Base-by-base conservation (phyloP, 1,140 invertebrate species). In the Drosophila bocqueti region DNA sequence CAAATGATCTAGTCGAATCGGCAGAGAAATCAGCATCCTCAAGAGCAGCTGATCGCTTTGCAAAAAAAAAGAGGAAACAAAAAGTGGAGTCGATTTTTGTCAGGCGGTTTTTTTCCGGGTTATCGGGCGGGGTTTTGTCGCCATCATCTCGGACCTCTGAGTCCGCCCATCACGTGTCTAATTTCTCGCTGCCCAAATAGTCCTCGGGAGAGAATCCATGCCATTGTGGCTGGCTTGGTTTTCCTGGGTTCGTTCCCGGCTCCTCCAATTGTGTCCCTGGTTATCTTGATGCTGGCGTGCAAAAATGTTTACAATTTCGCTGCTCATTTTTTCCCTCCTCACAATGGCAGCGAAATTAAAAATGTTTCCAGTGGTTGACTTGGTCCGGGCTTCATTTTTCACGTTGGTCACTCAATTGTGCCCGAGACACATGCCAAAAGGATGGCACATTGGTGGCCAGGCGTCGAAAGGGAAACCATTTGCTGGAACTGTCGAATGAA, bases 271-370 rank as follows among this genome's bases (percentile, higher is more conserved):
- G 60, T 59, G 63, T 45, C 6, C 21, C n/a, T 18, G 50, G 62
- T 76, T 89, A 89, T 89, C 84, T 90, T 84, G 84, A 89, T 89
- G 81, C 74, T 81, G 77, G 85, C 85, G 85, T 59, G 85, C 85
- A 90, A 90, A 89, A 89, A 89, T 90, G 84, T 90, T 87, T 87
- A 87, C 84, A 89, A 89, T 87, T 89, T 82, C 59, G 73, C 80
- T 79, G 81, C 65, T 80, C 76, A 73, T 79, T 79, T 79, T 73
- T 76, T 64, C 26, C 43, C 50, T 52, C 43, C 52, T 65, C 78
- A 89, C 81, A 91, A 86, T 79, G 79, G 60, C 57, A 67, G 76
- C 71, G 61, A 86, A 86, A 90, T 90, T 91, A 91, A 89, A 85
- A 90, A 85, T 76, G 68, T 65, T 74, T 73, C 75, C 75, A 78